Conservation (phyloP, 2,113 vertebrate species). For the Craseonycteris thonglongyai region DNA sequence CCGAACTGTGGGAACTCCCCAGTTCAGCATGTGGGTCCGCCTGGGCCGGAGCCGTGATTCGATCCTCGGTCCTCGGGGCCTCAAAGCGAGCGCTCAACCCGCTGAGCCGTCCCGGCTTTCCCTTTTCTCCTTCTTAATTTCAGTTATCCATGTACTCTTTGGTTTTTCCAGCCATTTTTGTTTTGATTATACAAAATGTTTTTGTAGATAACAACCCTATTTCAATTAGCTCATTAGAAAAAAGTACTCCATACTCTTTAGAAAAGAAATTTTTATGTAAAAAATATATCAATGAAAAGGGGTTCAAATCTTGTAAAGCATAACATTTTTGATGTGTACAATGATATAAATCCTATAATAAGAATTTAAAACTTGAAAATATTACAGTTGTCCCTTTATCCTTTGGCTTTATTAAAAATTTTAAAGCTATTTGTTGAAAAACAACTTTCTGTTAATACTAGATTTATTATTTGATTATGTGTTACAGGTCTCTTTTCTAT, state of each 20-base stretch:
- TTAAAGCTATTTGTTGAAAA: neutral
- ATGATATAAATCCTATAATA: neutral
- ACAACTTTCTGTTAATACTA: neutral
- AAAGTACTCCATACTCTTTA: neutral
- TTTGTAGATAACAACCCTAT: neutral
- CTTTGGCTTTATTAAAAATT: neutral
- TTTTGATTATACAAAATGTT: constrained; percentile 1
- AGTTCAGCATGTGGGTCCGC: too few relatives aligned
- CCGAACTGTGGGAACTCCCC: too few relatives aligned
- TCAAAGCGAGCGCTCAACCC: too few relatives aligned
- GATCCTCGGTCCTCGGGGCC: too few relatives aligned
- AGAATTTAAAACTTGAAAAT: constrained; percentile 8
- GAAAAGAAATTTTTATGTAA: neutral
- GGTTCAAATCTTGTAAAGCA: neutral
- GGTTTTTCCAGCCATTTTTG: constrained; percentile 47
- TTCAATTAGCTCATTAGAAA: constrained; percentile 34
- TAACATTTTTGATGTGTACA: neutral
- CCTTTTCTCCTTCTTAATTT: neutral
- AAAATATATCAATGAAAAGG: neutral
- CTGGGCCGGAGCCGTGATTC: too few relatives aligned
- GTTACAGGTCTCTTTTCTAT: neutral
- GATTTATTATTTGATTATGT: neutral
- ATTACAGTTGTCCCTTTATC: constrained; percentile 18
- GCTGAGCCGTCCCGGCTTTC: too few relatives aligned
- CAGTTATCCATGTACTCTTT: neutral